phyloP scores from a whole-genome alignment of 2,797 vertebrate species.

The Loris lydekkerianus region DNA sequence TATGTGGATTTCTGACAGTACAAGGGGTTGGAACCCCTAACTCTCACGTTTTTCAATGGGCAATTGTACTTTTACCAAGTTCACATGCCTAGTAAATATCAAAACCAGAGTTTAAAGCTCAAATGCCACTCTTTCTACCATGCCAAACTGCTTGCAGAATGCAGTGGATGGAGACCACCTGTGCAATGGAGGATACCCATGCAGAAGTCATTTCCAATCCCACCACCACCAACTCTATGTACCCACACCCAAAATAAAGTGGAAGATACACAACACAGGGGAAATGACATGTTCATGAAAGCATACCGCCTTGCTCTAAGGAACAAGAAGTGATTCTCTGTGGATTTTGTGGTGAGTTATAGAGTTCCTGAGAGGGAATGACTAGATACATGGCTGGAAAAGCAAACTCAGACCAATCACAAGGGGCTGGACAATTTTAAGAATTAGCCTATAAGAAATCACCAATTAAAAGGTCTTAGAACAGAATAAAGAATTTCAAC shows the following conservation, averaged over 20 bases:
- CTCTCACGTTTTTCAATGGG: neutral
- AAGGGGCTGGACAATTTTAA: neutral
- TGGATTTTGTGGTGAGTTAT: neutral
- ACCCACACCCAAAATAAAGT: neutral
- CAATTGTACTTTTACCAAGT: neutral
- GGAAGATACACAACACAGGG: neutral
- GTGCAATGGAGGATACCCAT: neutral
- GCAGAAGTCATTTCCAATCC: conserved; percentile 33
- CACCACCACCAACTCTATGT: neutral
- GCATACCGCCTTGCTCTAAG: neutral
- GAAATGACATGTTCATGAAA: conserved; percentile 35
- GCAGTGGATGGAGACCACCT: neutral
- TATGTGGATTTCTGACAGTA: neutral
- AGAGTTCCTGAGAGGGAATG: neutral
- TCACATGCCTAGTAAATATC: conserved; percentile 32
- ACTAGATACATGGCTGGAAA: conserved; percentile 23
- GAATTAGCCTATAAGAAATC: neutral
- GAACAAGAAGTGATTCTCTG: conserved; percentile 64
- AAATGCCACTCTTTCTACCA: conserved; percentile 20
- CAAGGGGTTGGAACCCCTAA: neutral
- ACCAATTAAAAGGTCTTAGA: neutral
- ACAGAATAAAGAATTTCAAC: neutral
- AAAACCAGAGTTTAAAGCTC: conserved; percentile 42
- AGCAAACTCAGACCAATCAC: conserved; percentile 53
- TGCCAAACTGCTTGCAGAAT: neutral